Evolutionary conservation across 2,113 vertebrate genomes (phyloP).

Genomic region (Oceanodroma tethys): DNA sequence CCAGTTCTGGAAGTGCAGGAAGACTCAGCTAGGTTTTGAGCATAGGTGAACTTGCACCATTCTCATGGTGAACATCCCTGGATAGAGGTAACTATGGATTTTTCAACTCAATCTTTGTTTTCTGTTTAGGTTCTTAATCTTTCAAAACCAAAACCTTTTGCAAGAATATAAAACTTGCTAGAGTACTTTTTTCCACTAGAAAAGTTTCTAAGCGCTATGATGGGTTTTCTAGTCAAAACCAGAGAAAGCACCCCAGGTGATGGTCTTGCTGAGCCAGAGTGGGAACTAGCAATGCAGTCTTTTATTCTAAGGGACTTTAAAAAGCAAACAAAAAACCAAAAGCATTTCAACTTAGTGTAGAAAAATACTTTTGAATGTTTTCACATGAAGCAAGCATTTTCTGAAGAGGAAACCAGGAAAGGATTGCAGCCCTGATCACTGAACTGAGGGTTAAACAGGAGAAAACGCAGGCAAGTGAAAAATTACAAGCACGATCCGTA

Average conservation of each 20-base stretch:
- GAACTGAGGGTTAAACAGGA: not conserved
- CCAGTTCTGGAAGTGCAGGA: not conserved
- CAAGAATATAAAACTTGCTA: not conserved
- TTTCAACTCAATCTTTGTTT: not conserved
- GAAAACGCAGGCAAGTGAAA: constrained; percentile 18
- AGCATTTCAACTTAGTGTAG: not conserved
- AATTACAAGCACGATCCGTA: not conserved
- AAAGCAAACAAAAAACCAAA: not conserved
- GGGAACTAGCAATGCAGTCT: not conserved
- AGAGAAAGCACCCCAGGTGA: not conserved
- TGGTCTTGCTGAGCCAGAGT: not conserved
- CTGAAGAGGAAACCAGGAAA: not conserved
- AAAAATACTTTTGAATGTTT: not conserved
- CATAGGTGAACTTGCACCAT: not conserved
- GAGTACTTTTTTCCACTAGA: not conserved
- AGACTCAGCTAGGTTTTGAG: not conserved
- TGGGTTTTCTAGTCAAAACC: not conserved
- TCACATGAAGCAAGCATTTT: not conserved
- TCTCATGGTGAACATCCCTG: not conserved
- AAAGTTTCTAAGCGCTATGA: not conserved
- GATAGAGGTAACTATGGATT: not conserved
- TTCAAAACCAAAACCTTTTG: not conserved
- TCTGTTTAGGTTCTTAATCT: not conserved
- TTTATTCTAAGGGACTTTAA: not conserved
- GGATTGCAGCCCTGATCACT: not conserved